Base-by-base conservation (phyloP, 2,113 vertebrate species). In the Mobula birostris region DNA sequence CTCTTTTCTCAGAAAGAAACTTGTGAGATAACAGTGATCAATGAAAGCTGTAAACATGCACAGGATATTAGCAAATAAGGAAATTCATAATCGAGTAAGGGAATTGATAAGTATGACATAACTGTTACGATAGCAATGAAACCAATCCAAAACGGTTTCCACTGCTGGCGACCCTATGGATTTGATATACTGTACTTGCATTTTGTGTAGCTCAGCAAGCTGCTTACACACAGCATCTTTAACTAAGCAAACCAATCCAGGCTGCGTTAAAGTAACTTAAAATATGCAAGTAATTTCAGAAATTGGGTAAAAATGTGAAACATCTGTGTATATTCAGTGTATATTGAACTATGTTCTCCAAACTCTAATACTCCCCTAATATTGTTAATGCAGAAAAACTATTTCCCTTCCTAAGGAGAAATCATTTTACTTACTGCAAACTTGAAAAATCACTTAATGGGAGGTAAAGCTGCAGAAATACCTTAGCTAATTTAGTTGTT, bases 401-500 rank as follows among this genome's bases (percentile, higher is more conserved):
- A 93, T 74, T 74, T 36, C n/a, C 12, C n/a, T 93, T 70, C 36
- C 91, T 93, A 72, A 93, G 11, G 68, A 93, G 72, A 74, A 74
- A 74, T 74, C 17, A 15, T 19, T 74, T 74, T 74, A 74, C 72
- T 24, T 74, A 21, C 72, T 24, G 19, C 72, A 74, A 24, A 15
- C 19, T 93, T 93, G 36, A 74, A 93, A 93, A 21, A 32, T 72
- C 68, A 72, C 66, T 32, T 29, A 19, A 36, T 93, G 91, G 58
- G 36, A 93, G 68, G 68, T 74, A 72, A 93, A 93, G 91, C 36
- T 93, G 40, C 74, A 93, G 74, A 74, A 40, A 56, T 74, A 56
- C 91, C 72, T 74, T 40, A 76, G 19, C 40, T 93, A 93, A 74
- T 93, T 92, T 92, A 92, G 70, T 93, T 74, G 70, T 93, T 93